These are phyloP conservation scores for Laticauda colubrina DNA, from an alignment of 2,113 vertebrate species.

Conservation along the genomic window DNA sequence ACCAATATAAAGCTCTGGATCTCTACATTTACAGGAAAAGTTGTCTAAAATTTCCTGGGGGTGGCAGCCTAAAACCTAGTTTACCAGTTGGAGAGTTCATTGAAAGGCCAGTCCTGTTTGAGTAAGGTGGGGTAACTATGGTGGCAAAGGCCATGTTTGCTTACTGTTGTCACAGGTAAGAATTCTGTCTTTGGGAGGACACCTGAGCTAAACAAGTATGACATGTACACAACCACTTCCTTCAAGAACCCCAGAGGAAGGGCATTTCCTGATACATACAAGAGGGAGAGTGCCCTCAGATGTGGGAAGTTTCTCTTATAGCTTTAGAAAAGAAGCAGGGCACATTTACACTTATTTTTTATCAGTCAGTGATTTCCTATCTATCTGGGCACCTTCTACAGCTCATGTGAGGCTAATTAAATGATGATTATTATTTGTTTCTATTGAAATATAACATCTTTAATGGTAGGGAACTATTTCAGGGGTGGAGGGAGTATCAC, in stretches of 20 bases:
- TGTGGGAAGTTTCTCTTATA: neutral
- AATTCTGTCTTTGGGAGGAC: neutral
- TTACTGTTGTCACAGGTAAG: neutral
- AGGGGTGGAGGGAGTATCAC: neutral
- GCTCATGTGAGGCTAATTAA: neutral
- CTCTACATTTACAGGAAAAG: neutral
- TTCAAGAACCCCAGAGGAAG: neutral
- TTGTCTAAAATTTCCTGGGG: neutral
- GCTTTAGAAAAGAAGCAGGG: neutral
- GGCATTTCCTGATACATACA: neutral
- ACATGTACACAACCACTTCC: neutral
- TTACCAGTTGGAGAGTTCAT: neutral
- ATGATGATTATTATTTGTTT: neutral
- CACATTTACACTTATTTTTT: neutral
- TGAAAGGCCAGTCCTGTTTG: conserved; percentile 6
- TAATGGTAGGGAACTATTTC: neutral
- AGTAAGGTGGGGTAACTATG: conserved; percentile 21
- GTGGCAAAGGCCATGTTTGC: conserved; percentile 22
- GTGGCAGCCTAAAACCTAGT: neutral
- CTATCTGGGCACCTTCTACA: neutral
- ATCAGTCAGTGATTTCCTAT: neutral
- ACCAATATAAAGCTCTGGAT: neutral
- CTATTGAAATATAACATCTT: neutral
- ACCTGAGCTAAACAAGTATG: neutral
- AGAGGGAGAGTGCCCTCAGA: neutral